Conservation (phyloP, 1,140 invertebrate genomes). For the Drosophila bocki region DNA sequence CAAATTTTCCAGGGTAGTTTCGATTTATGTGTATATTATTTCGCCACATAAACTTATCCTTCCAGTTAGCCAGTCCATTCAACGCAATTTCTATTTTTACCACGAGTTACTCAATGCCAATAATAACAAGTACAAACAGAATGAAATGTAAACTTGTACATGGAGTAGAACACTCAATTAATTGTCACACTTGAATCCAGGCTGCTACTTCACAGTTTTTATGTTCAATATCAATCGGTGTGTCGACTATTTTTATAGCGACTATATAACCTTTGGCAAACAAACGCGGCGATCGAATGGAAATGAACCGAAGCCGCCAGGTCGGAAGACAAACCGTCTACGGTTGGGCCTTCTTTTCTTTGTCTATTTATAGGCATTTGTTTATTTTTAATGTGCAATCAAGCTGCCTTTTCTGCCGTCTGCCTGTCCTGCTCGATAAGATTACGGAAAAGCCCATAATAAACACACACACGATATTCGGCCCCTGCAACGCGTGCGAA, state of each 20-base stretch:
- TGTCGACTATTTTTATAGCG: constrained; percentile 22
- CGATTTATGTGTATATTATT: neutral
- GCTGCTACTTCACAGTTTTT: constrained; percentile 11
- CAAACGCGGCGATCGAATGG: constrained; percentile 7
- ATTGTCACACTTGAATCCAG: constrained; percentile 28
- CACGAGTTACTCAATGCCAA: constrained; percentile 24
- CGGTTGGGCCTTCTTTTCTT: constrained; percentile 17
- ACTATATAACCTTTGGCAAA: constrained; percentile 26
- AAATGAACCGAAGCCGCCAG: constrained; percentile 17
- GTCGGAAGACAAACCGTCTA: constrained; percentile 46
- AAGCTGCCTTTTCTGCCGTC: constrained; percentile 37
- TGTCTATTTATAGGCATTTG: constrained; percentile 67
- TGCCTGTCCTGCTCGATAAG: constrained; percentile 54
- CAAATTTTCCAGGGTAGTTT: neutral
- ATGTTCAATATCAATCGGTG: constrained; percentile 35
- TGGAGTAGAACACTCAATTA: constrained; percentile 24
- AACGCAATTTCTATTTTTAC: constrained; percentile 31
- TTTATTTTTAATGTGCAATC: constrained; percentile 77
- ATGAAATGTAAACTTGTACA: constrained; percentile 16
- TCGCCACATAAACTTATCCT: neutral
- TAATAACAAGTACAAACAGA: constrained; percentile 4
- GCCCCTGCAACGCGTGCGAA: constrained; percentile 13
- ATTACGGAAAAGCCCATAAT: constrained; percentile 59
- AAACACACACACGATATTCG: constrained; percentile 31
- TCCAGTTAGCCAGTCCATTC: neutral